phyloP scores from a whole-genome alignment of 2,888 invertebrate genomes.

The Parnassius orleans region DNA sequence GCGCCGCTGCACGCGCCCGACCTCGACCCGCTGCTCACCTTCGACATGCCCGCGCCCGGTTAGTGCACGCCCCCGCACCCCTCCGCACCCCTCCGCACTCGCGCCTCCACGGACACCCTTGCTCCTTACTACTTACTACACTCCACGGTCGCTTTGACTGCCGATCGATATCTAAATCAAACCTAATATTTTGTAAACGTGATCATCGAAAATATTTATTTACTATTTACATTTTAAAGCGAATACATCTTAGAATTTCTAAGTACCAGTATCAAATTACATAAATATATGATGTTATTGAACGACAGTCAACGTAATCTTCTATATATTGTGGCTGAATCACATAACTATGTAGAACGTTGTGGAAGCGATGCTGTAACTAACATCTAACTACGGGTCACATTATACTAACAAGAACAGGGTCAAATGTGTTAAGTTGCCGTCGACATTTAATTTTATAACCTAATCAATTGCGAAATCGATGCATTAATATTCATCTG shows the following conservation, averaged over 20 bases:
- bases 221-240: no score
- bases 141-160: no score
- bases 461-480: neutral
- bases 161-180: no score
- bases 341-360: constrained; percentile 14
- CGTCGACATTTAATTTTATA: neutral
- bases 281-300: no score
- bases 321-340: constrained; percentile 8
- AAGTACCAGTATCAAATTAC: no score
- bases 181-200: no score
- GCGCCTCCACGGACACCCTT: neutral
- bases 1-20: constrained; percentile 81
- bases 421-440: neutral
- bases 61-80: constrained; percentile 31
- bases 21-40: constrained; percentile 85
- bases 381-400: constrained; percentile 15
- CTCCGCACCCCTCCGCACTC: neutral
- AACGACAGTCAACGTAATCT: constrained; percentile 16
- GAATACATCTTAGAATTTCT: no score
- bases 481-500: no score
- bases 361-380: constrained; percentile 20
- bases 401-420: constrained; percentile 4
- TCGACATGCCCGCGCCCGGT: constrained; percentile 85
- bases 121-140: neutral
- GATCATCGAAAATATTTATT: no score